Conservation (phyloP, 2,797 vertebrate genomes). For the Momotus momota region DNA sequence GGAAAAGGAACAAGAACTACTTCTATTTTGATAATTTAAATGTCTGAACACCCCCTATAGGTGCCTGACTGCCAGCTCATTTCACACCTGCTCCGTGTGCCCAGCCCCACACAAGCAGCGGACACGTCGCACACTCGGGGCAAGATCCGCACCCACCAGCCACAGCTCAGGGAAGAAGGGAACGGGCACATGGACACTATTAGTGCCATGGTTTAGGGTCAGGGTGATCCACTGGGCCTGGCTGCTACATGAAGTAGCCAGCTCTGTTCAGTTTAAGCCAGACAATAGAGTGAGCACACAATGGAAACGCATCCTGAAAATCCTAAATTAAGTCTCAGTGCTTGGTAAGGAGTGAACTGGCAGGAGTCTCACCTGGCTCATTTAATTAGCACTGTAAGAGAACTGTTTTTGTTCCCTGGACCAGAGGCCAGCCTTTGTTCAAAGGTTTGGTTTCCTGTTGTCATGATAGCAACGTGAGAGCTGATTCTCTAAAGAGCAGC, state of each 20-base stretch:
- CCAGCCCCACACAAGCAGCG: background rate
- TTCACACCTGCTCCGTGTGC: background rate
- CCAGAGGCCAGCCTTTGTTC: background rate
- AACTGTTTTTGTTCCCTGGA: background rate
- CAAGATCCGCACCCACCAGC: background rate
- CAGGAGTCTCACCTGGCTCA: background rate
- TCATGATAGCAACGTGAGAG: background rate
- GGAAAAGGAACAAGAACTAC: background rate
- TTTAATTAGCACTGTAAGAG: background rate
- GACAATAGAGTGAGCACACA: background rate
- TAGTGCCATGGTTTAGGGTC: too few species aligned
- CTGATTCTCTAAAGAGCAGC: background rate
- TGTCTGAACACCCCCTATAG: background rate
- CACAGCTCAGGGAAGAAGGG: background rate
- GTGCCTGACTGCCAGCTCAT: background rate
- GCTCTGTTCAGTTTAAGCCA: background rate
- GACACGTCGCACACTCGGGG: background rate
- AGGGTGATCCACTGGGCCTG: too few species aligned
- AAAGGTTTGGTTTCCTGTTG: background rate
- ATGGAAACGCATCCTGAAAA: background rate
- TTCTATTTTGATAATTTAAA: background rate
- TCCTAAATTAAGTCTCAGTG: background rate
- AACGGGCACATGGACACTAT: background rate
- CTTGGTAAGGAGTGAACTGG: background rate
- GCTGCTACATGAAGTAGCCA: background rate